phyloP scores from a whole-genome alignment of 2,888 invertebrate genomes.

The Callyntrura sp. region DNA sequence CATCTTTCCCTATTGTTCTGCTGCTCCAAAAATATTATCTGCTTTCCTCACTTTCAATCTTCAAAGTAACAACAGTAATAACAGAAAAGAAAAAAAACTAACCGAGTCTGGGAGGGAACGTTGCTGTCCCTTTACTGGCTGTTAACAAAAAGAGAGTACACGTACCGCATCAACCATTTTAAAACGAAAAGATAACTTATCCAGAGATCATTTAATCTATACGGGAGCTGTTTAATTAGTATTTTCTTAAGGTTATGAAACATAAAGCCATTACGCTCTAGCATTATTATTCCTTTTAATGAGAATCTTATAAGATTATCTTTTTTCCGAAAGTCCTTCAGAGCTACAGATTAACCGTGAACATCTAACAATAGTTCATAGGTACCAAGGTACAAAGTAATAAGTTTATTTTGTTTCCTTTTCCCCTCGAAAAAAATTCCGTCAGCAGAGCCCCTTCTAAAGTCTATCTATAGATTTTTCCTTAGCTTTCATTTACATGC shows the following conservation, averaged over 20 bases:
- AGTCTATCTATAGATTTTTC: background rate
- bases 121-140: background rate
- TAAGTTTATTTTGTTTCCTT: too few relatives aligned
- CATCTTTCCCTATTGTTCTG: constrained; percentile 13
- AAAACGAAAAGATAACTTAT: background rate
- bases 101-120: background rate
- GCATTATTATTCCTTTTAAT: too few relatives aligned
- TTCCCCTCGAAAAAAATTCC: too few relatives aligned
- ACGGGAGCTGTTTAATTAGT: too few relatives aligned
- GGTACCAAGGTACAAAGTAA: too few relatives aligned
- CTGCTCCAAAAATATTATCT: constrained; percentile 35
- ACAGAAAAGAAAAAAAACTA: constrained; percentile 10
- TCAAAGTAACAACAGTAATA: constrained; percentile 13
- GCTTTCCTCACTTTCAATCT: constrained; percentile 34
- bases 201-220: background rate
- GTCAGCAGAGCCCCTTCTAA: background rate
- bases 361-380: background rate
- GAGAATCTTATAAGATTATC: background rate
- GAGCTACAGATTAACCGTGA: background rate
- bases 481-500: too few relatives aligned
- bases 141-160: background rate
- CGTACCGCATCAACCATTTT: background rate
- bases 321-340: background rate
- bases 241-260: too few relatives aligned
- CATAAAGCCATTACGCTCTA: background rate